Base-by-base conservation (phyloP, 2,888 invertebrate genomes). In the Oeneis ivallda region DNA sequence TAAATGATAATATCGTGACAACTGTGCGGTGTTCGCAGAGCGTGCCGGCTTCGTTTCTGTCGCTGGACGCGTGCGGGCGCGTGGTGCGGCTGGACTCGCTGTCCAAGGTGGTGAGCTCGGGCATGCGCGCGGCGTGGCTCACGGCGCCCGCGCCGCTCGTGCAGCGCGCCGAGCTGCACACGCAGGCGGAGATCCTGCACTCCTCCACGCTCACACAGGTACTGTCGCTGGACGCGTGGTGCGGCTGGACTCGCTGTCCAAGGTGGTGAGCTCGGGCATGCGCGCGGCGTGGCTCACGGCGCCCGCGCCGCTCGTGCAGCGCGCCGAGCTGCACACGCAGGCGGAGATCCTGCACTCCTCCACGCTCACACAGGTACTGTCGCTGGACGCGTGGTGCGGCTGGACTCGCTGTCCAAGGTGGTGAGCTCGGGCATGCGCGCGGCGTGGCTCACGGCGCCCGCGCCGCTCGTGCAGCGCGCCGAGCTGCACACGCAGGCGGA, bases 321-420 rank as follows among this genome's bases (percentile, higher is more conserved):
- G 93, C 34, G 84, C 96, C 45, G 94, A 95, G 75, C 85, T 95
- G 32, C 96, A 96, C 77, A 92, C 95, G 79, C 96, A 96, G 78
- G 94, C 94, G 32, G 94, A 96, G 93, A 84, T 90, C 74, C 75
- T 89, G 66, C 89, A 89, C 53, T 79, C 80, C 63, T 83, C 84
- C 67, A 82, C 85, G 4, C 72, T 87, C 4, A 78, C 83, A 6
- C 85, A 86, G 83, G 86, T n/a, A 5, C 34, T 3, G 15, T 13
- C n/a, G n/a, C 19, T 15, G 13, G n/a, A n/a, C 93, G 96, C 39
- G 96, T 96, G 4, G 80, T 96, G 26, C 93, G 96, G 39, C 89
- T 96, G 73, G 96, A 96, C 85, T 96, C 96, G 0, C 93, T 96
- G 75, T 96, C 96, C 0, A 96, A 96, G 89, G 93, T 95, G 34